Conservation (phyloP, 1,140 invertebrate genomes). For the Lasioglossum baleicum region DNA sequence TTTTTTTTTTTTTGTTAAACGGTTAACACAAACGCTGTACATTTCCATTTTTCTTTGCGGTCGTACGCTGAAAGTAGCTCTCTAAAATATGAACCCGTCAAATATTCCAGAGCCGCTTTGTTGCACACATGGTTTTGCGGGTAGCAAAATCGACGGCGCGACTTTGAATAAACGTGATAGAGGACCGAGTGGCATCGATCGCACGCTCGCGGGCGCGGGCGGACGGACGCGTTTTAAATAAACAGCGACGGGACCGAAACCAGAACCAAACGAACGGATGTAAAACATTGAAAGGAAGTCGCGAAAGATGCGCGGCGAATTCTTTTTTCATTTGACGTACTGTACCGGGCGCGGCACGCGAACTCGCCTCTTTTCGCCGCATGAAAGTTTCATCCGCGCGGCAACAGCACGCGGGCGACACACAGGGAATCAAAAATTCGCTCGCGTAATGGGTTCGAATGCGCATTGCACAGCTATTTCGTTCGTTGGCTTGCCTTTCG, state of each 20-base stretch:
- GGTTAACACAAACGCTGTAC: too few species aligned
- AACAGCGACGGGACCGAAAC: background rate
- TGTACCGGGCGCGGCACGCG: background rate
- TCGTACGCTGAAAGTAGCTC: too few species aligned
- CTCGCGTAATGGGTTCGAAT: constrained; percentile 27
- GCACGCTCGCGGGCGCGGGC: background rate
- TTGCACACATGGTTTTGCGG: too few species aligned
- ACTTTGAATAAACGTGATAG: background rate
- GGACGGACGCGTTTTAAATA: background rate
- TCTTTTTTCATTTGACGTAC: background rate
- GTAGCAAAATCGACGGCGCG: background rate
- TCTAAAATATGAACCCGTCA: too few species aligned
- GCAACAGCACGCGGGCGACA: background rate
- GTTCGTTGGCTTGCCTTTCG: background rate
- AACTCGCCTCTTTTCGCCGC: constrained; percentile 11
- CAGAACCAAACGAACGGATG: background rate
- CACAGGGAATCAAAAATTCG: constrained; percentile 33
- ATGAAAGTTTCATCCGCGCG: constrained; percentile 30
- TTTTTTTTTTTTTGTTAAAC: too few species aligned
- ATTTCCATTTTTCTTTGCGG: too few species aligned
- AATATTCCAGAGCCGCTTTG: too few species aligned
- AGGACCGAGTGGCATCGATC: too few species aligned
- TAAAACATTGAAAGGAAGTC: background rate
- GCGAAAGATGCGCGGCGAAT: background rate
- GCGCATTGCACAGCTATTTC: background rate